Conservation (phyloP, 2,113 vertebrate genomes). For the Stercorarius parasiticus region DNA sequence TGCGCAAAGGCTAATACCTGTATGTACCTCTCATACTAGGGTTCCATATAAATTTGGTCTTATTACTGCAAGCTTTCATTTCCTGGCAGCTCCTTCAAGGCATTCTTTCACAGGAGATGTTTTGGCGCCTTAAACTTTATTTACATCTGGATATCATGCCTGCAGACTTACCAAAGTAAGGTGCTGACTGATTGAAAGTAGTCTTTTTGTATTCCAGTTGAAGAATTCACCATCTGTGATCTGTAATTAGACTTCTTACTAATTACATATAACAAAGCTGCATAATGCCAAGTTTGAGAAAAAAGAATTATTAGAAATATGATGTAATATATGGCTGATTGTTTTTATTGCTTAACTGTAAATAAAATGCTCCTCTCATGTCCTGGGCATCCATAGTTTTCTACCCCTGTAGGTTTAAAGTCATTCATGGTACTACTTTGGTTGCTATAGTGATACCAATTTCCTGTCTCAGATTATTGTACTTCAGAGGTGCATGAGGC, state of each 20-base stretch:
- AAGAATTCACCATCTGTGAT: neutral
- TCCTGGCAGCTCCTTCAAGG: neutral
- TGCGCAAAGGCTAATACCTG: neutral
- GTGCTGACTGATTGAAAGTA: neutral
- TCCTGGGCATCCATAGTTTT: neutral
- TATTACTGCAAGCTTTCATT: neutral
- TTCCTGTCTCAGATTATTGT: conserved; percentile 19
- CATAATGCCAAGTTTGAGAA: neutral
- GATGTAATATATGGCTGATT: neutral
- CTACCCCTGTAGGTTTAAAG: neutral
- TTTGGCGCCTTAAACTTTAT: conserved; percentile 5
- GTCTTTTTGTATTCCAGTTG: neutral
- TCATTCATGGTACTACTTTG: neutral
- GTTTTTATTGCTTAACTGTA: neutral
- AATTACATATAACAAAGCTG: conserved; percentile 17
- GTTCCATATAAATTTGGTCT: neutral
- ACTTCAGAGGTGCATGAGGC: neutral
- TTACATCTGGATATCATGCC: neutral
- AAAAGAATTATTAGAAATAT: neutral
- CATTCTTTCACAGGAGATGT: neutral
- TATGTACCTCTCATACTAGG: neutral
- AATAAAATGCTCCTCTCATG: neutral
- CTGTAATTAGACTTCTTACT: neutral
- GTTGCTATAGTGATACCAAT: conserved; percentile 66
- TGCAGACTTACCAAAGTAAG: neutral